Base-by-base conservation (phyloP, 30 jellyfish, hydroid and myxozoan species). In the Pseudorhiza aurosa region DNA sequence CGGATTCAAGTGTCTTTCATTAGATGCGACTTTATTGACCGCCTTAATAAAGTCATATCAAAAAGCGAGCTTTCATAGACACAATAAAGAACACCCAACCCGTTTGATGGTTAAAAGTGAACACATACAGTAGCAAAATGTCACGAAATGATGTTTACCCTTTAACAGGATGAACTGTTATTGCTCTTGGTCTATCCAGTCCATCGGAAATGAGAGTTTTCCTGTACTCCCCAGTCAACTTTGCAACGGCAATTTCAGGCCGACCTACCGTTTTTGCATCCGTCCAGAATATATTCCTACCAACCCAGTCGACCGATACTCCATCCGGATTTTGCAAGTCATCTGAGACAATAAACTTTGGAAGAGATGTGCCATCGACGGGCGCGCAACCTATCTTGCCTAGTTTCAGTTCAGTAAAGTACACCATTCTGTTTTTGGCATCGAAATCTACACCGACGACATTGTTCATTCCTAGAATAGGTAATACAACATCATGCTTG, bases 221-320 rank as follows among this genome's bases (percentile, higher is more conserved):
- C 33, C 93, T 67, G 35, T 21, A 81, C 18, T 67, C 44, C 12
- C 98, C 98, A 80, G 80, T 68, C 40, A 92, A 37, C 32, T 58
- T 72, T 0, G 98, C 71, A 40, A 85, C 96, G 1, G 88, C 87
- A 2, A 92, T 92, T 68, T 81, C 95, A 26, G 98, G 88, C 12
- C 27, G 58, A 9, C 95, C 95, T 65, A 45, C 56, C 19, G 45
- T 55, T 40, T 57, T 73, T 42, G 97, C 83, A 74, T 92, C 96
- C 31, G 94, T 80, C 96, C 96, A 92, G 60, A 65, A 92, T 8
- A 92, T 49, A 44, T 92, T 85, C 25, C 90, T 56, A 1, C 97
- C 98, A 36, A 92, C 73, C 98, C 98, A 92, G 81, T 92, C 98
- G 42, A 92, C 94, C 4, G 98, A 94, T 5, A 92, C 62, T 5